Evolutionary conservation across 2,888 invertebrate genomes (phyloP), one percentile per base, ranked within the genome.

Genomic region (Xylocampa areola): DNA sequence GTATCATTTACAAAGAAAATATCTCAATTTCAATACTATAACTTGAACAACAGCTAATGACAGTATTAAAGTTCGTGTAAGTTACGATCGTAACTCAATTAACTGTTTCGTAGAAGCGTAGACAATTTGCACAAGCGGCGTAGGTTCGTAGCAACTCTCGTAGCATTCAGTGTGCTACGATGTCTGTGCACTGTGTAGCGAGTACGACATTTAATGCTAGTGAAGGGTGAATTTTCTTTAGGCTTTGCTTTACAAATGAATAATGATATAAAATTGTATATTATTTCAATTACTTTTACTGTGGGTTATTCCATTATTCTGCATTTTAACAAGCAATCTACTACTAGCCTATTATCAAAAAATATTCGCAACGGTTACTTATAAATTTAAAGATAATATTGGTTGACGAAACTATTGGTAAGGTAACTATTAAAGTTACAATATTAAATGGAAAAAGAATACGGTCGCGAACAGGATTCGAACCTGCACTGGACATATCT

Each of bases 131-230:
- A 55, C 62, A 52, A 51, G 32, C 40, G 36, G 35, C 58, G 54
- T 67, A 71, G 58, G 39, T 48, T 47, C 62, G 68, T 70, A 60
- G 68, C 52, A 59, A 37, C 49, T 44, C 59, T 7, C 43, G 68
- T 70, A 70, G 68, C 63, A 55, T 37, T 52, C 36, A 48, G 39
- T 49, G 36, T 58, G 32, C 68, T 67, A 67, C 72, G 67, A 11
- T 25, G 40, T 21, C 13, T 13, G 30, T 66, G 63, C 65, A 44
- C 23, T 40, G 23, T 30, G 44, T 40, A 35, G 23, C 19, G 32
- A 40, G 27, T 51, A 36, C 35, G 25, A 49, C 30, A 35, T 48
- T 49, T 33, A 54, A 47, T 50, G 37, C 36, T 23, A 30, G 25
- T 50, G 47, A 23, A 49, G 5, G 8, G 6, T 27, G 11, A 58